These are phyloP conservation scores for Drepana arcuata DNA, from an alignment of 1,140 invertebrate species.

Conservation along the genomic window DNA sequence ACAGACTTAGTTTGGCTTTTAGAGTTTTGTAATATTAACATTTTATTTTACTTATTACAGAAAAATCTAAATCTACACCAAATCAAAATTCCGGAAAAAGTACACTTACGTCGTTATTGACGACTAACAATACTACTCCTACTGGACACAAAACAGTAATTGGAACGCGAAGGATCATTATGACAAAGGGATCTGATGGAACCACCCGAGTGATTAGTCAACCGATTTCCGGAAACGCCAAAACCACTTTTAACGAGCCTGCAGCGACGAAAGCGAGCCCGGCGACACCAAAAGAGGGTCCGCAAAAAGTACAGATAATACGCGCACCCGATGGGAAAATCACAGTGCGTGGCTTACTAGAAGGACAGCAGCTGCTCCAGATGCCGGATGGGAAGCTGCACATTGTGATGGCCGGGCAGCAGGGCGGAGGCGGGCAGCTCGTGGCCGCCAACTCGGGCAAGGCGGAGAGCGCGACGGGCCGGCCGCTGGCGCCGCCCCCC, in stretches of 20 bases:
- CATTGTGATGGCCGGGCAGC: constrained; percentile 75
- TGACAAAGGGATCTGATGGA: constrained; percentile 86
- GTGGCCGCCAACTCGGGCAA: constrained; percentile 36
- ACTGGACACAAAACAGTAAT: constrained; percentile 78
- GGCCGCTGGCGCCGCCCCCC: constrained; percentile 28
- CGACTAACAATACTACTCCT: constrained; percentile 69
- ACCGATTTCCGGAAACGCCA: constrained; percentile 41
- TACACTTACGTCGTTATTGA: constrained; percentile 78
- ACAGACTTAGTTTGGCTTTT: no score
- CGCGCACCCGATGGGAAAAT: constrained; percentile 92
- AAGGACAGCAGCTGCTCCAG: constrained; percentile 94
- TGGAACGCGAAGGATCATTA: constrained; percentile 81
- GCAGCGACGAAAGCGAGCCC: constrained; percentile 31
- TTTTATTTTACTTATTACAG: constrained; percentile 26
- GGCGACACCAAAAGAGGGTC: constrained; percentile 63
- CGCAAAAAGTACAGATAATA: constrained; percentile 91
- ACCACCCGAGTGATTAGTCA: constrained; percentile 82
- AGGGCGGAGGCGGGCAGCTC: constrained; percentile 45
- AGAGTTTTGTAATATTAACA: no score
- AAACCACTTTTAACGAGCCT: constrained; percentile 26
- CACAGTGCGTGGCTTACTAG: constrained; percentile 90
- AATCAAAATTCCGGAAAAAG: constrained; percentile 75
- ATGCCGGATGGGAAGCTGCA: constrained; percentile 95
- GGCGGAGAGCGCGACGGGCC: constrained; percentile 39
- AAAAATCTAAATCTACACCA: constrained; percentile 50